These are phyloP conservation scores for Aporrectodea caliginosa DNA, from an alignment of 1,140 invertebrate species.

Conservation along the genomic window DNA sequence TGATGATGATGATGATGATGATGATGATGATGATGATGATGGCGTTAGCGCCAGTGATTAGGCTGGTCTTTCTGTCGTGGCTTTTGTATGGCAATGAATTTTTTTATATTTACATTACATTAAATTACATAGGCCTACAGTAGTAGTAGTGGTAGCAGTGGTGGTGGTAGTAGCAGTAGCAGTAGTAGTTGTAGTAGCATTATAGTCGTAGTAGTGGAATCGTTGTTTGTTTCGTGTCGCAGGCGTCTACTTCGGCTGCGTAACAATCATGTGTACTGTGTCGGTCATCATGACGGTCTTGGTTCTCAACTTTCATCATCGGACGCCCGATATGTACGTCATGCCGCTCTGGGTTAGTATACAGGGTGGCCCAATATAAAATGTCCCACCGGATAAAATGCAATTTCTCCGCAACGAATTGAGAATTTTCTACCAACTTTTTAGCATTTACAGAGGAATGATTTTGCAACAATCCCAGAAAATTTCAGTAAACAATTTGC, in stretches of 20 bases:
- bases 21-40: slow-evolving; percentile 1
- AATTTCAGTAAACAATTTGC: no score
- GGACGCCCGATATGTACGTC: no score
- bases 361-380: no score
- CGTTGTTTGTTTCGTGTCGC: neutral
- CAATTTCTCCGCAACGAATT: no score
- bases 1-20: slow-evolving; percentile 2
- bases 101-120: no score
- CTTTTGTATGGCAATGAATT: no score
- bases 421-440: no score
- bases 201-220: neutral
- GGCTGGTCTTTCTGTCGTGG: no score
- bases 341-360: slow-evolving; percentile 42
- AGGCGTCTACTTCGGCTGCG: slow-evolving; percentile 54
- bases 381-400: no score
- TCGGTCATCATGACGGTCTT: slow-evolving; percentile 55
- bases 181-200: neutral
- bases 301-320: slow-evolving; percentile 52
- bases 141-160: neutral
- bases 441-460: no score
- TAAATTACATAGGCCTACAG: no score
- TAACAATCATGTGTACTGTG: slow-evolving; percentile 54
- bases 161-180: neutral
- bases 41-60: neutral
- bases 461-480: no score